These are phyloP conservation scores for Falco novaeseelandiae DNA, from an alignment of 2,797 vertebrate species.

Conservation along the genomic window DNA sequence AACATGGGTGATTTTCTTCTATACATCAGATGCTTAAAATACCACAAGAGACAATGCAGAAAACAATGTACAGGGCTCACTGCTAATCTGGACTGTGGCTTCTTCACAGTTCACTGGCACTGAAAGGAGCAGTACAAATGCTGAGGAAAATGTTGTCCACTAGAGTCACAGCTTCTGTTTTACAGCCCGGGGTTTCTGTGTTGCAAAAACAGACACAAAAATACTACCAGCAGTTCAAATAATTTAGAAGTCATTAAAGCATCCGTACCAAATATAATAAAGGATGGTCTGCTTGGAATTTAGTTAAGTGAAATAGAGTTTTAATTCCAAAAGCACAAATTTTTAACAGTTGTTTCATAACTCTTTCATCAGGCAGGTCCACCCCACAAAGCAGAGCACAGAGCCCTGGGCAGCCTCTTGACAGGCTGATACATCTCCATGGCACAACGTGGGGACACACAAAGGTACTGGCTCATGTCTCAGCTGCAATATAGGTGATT, in stretches of 20 bases:
- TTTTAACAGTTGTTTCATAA: neutral
- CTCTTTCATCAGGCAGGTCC: neutral
- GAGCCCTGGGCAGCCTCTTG: neutral
- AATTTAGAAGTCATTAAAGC: neutral
- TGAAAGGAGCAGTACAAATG: slow-evolving; percentile 21
- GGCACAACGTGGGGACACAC: neutral
- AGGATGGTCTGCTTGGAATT: neutral
- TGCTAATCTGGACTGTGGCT: neutral
- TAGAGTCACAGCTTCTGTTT: neutral
- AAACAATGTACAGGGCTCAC: neutral
- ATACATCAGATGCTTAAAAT: slow-evolving; percentile 3
- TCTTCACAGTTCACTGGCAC: slow-evolving; percentile 15
- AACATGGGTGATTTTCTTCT: neutral
- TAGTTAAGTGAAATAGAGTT: neutral
- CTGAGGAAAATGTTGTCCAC: neutral
- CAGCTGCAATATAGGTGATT: neutral
- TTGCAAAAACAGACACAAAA: neutral
- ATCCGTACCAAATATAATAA: neutral
- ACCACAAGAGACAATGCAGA: neutral
- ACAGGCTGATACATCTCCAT: neutral
- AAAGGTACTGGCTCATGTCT: neutral
- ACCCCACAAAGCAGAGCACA: neutral
- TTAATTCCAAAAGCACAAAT: neutral
- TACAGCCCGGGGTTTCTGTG: neutral
- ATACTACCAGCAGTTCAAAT: neutral